Conservation (phyloP, 2,888 invertebrate species). For the Podotricha telesiphe region DNA sequence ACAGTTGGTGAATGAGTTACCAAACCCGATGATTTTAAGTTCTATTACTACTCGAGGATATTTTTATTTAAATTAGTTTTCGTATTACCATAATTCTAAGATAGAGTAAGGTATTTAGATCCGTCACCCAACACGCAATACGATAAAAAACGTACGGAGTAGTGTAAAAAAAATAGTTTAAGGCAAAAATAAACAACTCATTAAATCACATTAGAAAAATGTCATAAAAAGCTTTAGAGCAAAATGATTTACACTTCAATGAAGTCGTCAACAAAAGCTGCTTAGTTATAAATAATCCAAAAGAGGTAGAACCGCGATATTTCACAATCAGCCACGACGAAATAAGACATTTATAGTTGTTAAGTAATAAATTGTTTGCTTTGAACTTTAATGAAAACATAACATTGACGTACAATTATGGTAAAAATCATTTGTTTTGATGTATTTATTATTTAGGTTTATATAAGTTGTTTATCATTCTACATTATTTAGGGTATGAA, state of each 20-base stretch:
- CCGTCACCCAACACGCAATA: too few species aligned
- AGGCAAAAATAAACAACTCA: background rate
- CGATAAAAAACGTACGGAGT: too few species aligned
- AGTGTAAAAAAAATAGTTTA: too few species aligned
- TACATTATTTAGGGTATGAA: too few species aligned
- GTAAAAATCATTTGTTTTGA: slow-evolving; percentile 17
- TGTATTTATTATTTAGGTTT: background rate
- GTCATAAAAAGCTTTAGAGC: background rate
- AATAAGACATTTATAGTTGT: slow-evolving; percentile 25
- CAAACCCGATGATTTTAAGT: too few species aligned
- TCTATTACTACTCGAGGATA: too few species aligned
- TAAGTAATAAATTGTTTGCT: slow-evolving; percentile 16
- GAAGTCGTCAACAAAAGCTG: background rate
- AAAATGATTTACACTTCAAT: background rate
- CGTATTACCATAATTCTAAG: too few species aligned
- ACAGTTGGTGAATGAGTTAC: too few species aligned
- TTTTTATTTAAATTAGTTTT: too few species aligned
- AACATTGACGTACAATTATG: background rate
- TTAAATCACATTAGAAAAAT: background rate
- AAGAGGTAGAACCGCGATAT: slow-evolving; percentile 7
- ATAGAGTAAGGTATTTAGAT: too few species aligned
- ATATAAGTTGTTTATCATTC: too few species aligned
- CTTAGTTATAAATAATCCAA: slow-evolving; percentile 16
- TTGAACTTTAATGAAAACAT: slow-evolving; percentile 16
- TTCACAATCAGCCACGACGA: slow-evolving; percentile 15